A percentile compares a stretch with the other conserved stretches of the same genome.
phyloP scores from a whole-genome alignment of 2,113 vertebrate species.

The Microcebus ravelobensis region DNA sequence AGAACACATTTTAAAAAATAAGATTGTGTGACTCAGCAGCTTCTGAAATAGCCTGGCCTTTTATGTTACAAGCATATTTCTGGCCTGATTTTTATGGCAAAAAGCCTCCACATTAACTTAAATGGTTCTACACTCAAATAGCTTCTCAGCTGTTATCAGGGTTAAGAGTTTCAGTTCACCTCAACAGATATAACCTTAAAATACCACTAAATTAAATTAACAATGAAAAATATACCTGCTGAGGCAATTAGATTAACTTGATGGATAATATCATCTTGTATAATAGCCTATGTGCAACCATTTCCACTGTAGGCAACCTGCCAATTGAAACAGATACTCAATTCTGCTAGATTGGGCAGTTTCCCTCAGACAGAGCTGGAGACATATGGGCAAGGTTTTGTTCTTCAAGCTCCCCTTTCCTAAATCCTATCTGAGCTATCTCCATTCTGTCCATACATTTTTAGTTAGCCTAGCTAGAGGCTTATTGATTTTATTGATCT shows the following conservation, averaged over 20 bases:
- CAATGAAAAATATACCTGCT: neutral
- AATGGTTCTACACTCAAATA: neutral
- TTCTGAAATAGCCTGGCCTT: neutral
- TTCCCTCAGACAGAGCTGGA: neutral
- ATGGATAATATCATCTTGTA: neutral
- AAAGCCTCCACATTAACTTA: neutral
- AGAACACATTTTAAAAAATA: neutral
- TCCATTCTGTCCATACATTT: neutral
- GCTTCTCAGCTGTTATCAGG: neutral
- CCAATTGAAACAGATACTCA: neutral
- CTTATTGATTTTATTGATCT: neutral
- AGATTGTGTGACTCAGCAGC: neutral
- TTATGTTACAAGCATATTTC: neutral
- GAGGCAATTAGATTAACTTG: neutral
- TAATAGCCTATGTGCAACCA: neutral
- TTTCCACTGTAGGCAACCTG: neutral
- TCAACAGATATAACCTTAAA: neutral
- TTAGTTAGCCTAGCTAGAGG: neutral
- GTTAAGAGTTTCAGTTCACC: neutral
- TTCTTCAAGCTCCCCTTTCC: neutral
- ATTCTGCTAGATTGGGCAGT: neutral
- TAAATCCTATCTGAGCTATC: neutral
- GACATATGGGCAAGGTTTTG: neutral
- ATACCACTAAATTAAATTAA: conserved; percentile 18
- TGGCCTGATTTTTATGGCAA: neutral